Evolutionary conservation across 2,113 vertebrate species (phyloP).

Genomic region (Coryphaenoides rupestris): DNA sequence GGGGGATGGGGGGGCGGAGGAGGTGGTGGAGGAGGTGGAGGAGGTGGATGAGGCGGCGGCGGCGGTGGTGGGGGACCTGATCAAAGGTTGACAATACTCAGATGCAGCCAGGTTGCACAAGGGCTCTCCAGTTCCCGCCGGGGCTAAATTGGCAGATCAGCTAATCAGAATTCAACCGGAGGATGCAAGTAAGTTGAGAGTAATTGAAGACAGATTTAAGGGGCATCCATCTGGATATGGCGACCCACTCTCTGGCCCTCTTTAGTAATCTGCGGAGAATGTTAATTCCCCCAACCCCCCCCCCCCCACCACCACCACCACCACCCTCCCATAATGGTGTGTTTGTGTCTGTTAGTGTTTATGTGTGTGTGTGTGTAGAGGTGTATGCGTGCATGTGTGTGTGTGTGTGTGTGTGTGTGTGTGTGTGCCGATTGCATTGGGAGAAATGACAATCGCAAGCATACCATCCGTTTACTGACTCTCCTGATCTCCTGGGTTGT

Average conservation of each 20-base stretch:
- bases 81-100: slow-evolving; percentile 72
- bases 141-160: slow-evolving; percentile 68
- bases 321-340: slow-evolving; percentile 2
- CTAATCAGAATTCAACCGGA: slow-evolving; percentile 73
- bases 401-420: slow-evolving; percentile 4
- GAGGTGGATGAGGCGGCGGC: no score
- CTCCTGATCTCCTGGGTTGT: slow-evolving; percentile 16
- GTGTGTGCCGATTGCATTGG: slow-evolving; percentile 23
- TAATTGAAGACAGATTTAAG: slow-evolving; percentile 73
- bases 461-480: slow-evolving; percentile 46
- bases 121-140: slow-evolving; percentile 60
- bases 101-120: slow-evolving; percentile 62
- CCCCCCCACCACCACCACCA: no score
- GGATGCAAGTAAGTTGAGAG: slow-evolving; percentile 62
- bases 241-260: slow-evolving; percentile 37
- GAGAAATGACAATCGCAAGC: slow-evolving; percentile 56
- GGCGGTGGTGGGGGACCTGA: slow-evolving; percentile 40
- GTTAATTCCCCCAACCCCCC: slow-evolving; percentile 63
- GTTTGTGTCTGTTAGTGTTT: slow-evolving; percentile 50
- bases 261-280: slow-evolving; percentile 63
- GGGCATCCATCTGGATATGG: slow-evolving; percentile 60
- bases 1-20: no score
- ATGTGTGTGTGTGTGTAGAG: neutral
- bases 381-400: slow-evolving; percentile 51
- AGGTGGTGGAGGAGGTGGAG: no score